These are phyloP conservation scores for Philopedon plagiatum DNA, from an alignment of 2,888 invertebrate species.

Conservation along the genomic window DNA sequence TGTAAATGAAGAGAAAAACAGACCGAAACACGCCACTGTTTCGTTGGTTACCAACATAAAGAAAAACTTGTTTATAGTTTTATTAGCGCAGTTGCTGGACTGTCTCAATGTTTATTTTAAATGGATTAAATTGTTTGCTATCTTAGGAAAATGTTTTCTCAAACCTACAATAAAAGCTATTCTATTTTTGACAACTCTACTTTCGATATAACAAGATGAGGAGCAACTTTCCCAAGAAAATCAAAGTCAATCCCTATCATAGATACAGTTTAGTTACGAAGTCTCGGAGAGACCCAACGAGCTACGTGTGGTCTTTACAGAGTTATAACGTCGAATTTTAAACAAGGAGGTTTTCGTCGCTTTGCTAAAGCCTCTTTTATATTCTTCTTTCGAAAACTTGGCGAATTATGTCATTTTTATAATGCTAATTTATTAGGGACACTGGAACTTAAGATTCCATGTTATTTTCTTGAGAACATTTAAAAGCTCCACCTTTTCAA, in stretches of 20 bases:
- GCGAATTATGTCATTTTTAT: conserved; percentile 40
- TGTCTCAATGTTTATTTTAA: no score
- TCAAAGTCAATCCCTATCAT: conserved; percentile 52
- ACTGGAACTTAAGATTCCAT: neutral
- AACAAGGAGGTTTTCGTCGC: conserved; percentile 55
- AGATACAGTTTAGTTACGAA: conserved; percentile 54
- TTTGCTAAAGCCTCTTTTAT: conserved; percentile 40
- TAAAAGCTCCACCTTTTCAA: no score
- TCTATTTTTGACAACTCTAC: conserved; percentile 29
- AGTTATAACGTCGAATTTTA: conserved; percentile 66
- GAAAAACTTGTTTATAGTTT: no score
- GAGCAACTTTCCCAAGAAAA: conserved; percentile 41
- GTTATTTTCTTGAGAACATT: neutral
- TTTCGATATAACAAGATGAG: conserved; percentile 19
- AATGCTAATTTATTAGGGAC: conserved; percentile 33
- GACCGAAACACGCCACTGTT: no score
- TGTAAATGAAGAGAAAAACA: no score
- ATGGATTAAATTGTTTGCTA: no score
- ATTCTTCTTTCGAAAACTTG: conserved; percentile 47
- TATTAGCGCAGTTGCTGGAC: no score
- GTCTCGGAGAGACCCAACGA: conserved; percentile 56
- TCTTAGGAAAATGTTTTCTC: neutral
- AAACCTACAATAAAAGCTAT: neutral
- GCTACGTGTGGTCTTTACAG: conserved; percentile 65
- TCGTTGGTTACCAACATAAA: no score